These are phyloP conservation scores for Tricholaema leucomelas DNA, from an alignment of 2,113 vertebrate genomes.

Conservation along the genomic window DNA sequence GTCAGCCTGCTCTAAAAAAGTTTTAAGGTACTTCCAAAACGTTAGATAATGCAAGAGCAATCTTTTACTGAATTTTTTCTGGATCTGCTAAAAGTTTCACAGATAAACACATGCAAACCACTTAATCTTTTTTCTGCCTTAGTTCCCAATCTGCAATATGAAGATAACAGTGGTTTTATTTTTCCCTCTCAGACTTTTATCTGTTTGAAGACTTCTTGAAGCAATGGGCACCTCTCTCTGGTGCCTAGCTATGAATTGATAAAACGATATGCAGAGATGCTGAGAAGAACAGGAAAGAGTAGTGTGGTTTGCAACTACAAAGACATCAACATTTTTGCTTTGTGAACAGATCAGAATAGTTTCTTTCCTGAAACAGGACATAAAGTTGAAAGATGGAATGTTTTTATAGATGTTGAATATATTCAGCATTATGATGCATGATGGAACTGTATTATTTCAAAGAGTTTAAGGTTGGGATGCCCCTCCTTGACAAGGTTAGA, in stretches of 20 bases:
- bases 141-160: neutral
- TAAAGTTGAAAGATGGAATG: neutral
- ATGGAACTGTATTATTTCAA: neutral
- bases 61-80: neutral
- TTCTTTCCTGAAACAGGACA: neutral
- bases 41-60: neutral
- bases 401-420: neutral
- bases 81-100: neutral
- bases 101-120: neutral
- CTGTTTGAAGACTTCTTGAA: neutral
- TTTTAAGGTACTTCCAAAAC: neutral
- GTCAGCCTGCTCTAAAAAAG: neutral
- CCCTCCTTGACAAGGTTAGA: neutral
- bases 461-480: neutral
- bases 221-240: neutral
- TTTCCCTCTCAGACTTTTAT: neutral
- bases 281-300: neutral
- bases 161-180: neutral
- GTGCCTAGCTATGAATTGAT: neutral
- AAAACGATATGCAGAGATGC: neutral
- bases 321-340: neutral
- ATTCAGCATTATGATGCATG: neutral
- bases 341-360: neutral
- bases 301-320: neutral
- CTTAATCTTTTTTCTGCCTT: neutral